Evolutionary conservation across 1,140 invertebrate genomes (phyloP).

Genomic region (Heliconius congener): DNA sequence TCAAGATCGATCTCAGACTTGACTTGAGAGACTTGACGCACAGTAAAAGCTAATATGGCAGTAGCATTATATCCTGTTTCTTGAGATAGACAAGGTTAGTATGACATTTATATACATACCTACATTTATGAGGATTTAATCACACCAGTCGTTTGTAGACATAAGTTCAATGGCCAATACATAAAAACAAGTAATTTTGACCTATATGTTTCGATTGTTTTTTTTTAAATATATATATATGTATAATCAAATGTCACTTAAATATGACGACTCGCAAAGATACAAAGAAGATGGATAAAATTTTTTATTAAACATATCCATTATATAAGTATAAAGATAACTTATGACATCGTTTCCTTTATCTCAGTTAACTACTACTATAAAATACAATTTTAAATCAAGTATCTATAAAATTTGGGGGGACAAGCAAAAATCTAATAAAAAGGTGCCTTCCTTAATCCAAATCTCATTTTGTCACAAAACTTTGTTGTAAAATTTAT

Average conservation of each 20-base stretch:
- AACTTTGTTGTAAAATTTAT: too few species aligned
- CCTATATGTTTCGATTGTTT: conserved; percentile 18
- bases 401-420: too few species aligned
- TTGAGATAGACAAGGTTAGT: neutral
- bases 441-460: too few species aligned
- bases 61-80: neutral
- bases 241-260: conserved; percentile 16
- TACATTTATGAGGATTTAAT: neutral
- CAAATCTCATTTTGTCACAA: too few species aligned
- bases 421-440: too few species aligned
- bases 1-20: too few species aligned
- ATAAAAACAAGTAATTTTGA: conserved; percentile 19
- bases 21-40: neutral
- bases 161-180: conserved; percentile 27
- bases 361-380: neutral
- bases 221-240: neutral
- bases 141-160: too few species aligned
- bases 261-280: neutral
- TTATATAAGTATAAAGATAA: conserved; percentile 6
- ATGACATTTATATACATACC: conserved; percentile 1
- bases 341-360: conserved; percentile 5
- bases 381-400: too few species aligned
- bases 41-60: neutral
- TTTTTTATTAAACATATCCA: neutral
- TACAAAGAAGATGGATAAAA: neutral